Evolutionary conservation across 1,140 invertebrate genomes (phyloP), one percentile per base, ranked within the genome.

Genomic region (Neuroterus valhalla): DNA sequence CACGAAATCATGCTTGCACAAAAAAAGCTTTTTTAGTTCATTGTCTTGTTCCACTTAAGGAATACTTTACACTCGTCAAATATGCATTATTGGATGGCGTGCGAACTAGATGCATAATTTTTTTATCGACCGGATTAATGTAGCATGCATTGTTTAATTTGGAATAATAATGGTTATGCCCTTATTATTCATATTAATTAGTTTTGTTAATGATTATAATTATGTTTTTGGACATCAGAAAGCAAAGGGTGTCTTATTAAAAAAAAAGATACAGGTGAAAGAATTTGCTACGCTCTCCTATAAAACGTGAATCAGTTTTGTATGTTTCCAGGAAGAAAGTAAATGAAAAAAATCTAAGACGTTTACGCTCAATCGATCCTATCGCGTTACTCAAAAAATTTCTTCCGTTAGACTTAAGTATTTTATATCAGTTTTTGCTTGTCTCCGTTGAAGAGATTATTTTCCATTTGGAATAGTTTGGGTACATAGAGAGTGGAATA

Each of bases 11-110:
- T 23, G 23, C 55, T 62, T 62, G 31, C 31, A 12, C 52, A 55
- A 55, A 62, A 14, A 62, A 31, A 62, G 55, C 71, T 72, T 67
- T 67, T 72, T 80, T 77, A 67, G 78, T 80, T 82, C 78, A 82
- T 82, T 82, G 81, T 81, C 81, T 80, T 84, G 78, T 77, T 82
- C 81, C 50, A 84, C 81, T 82, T 84, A 80, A 78, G 31, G 77
- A 50, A 72, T 66, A 80, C 78, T 72, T 78, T 71, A 79, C 74
- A 75, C 70, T 62, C 67, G 71, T 72, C 79, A 74, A 81, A 81
- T 78, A 78, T 75, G 73, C 66, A 74, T 71, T 45, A 68, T 74
- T 52, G 69, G 68, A 52, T 70, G 69, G 72, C 78, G 75, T 78
- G 77, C 38, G 74, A 78, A 70, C 75, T 73, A 82, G 76, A 77